Evolutionary conservation across 2,888 invertebrate species (phyloP), one percentile per base, ranked within the genome.

Genomic region (Melieria crassipennis): DNA sequence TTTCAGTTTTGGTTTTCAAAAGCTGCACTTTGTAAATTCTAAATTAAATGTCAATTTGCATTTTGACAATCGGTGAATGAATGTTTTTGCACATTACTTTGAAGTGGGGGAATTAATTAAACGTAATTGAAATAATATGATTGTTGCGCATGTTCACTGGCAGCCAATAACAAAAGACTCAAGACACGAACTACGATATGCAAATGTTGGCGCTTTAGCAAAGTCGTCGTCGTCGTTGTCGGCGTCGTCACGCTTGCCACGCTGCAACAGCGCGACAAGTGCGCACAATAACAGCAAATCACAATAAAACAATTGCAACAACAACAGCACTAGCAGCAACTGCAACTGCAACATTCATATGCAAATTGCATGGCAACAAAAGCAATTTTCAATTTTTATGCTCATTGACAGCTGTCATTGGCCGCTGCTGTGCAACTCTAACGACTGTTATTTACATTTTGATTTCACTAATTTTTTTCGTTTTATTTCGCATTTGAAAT

Each of bases 101-200:
- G 30, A 30, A 30, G 30, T 30, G 30, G 50, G 57, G 13, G 66
- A 66, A 58, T 66, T 58, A 66, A 66, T 66, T 66, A 66, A 66
- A 57, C 58, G 48, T 66, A 66, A 66, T 66, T 60, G 66, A 58
- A 58, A 48, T 50, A 66, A 66, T 66, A 58, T 66, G 66, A 58
- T 66, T 66, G 48, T 43, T 66, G 57, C 42, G 47, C 57, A 57
- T 57, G 65, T 57, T 57, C 65, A 56, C 9, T 65, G 57, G 42
- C 47, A n/a, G 9, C 5, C 46, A 58, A 60, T 42, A 57, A 69
- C 69, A 69, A 69, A 69, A 69, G 69, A 69, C 69, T 58, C 57
- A 69, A 56, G 69, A 42, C 55, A 69, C 69, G 69, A 69, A 69
- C 64, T 69, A 30, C 30, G 30, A 30, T 1, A 30, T 30, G 30